Evolutionary conservation across 2,888 invertebrate genomes (phyloP), one percentile per base, ranked within the genome.

Genomic region (Hydriomena furcata): DNA sequence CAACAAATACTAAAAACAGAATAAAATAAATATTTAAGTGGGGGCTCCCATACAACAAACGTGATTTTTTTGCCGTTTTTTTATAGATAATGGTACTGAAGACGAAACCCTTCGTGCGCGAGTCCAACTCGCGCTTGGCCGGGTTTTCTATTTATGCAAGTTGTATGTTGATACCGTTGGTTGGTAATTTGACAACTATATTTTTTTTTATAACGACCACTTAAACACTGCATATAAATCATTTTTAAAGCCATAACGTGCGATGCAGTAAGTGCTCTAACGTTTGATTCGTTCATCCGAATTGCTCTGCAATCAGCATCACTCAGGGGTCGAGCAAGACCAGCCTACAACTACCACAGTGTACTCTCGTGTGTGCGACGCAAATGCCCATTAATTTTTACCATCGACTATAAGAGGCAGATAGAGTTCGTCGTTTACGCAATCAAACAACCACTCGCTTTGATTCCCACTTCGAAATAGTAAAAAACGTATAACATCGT

Each of bases 361-460:
- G 46, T n/a, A n/a, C n/a, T n/a, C n/a, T n/a, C n/a, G n/a, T 34
- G 12, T 32, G 47, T 25, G 43, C 54, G 61, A 60, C 70, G 68
- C 65, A 69, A 69, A 70, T 55, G 60, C 64, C 63, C 47, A 71
- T 68, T 63, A 70, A 63, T 71, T 71, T 71, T 69, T 56, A 60
- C 61, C 65, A 56, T 52, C 58, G 60, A 63, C 65, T 74, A 79
- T 78, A 62, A 21, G 17, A 42, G 37, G 6, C 21, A 20, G 23
- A 34, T 34, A 17, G 41, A 61, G 57, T 71, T 66, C 65, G 66
- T 64, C 52, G 68, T 71, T 71, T 68, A 69, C 66, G 71, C 58
- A 70, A 70, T 57, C 56, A 20, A 60, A 63, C 45, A 41, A 48
- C 13, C 46, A 43, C 47, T 53, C 47, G 58, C 63, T 68, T 65